phyloP scores from a whole-genome alignment of 2,888 invertebrate species.

The Hanleya hanleyi region DNA sequence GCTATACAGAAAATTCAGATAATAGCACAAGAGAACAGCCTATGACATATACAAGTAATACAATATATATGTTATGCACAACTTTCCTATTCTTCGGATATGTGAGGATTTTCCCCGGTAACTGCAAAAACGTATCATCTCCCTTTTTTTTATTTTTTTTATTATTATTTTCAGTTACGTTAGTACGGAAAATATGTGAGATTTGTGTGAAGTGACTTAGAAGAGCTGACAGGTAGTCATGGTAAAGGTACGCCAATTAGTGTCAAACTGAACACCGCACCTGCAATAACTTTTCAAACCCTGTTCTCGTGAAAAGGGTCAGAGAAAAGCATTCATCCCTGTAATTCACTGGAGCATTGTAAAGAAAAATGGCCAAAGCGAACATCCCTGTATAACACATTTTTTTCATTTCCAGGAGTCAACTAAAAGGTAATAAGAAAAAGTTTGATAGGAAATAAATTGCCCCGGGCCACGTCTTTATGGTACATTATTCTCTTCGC shows the following conservation, averaged over 20 bases:
- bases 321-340: background rate
- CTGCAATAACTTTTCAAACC: background rate
- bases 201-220: too few species aligned
- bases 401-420: background rate
- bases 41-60: too few species aligned
- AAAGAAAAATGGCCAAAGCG: background rate
- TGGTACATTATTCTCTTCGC: background rate
- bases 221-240: too few species aligned
- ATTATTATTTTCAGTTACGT: too few species aligned
- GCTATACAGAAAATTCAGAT: too few species aligned
- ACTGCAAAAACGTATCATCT: too few species aligned
- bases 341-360: background rate
- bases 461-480: background rate
- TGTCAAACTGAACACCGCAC: background rate
- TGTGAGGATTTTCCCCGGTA: too few species aligned
- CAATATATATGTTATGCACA: too few species aligned
- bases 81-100: too few species aligned
- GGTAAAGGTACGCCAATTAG: background rate
- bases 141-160: too few species aligned
- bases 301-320: background rate
- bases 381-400: background rate
- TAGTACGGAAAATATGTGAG: too few species aligned
- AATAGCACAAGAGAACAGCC: too few species aligned
- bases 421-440: background rate
- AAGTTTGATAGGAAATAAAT: background rate